phyloP scores from a whole-genome alignment of 1,140 invertebrate genomes.

The Macrocentrus cingulum region DNA sequence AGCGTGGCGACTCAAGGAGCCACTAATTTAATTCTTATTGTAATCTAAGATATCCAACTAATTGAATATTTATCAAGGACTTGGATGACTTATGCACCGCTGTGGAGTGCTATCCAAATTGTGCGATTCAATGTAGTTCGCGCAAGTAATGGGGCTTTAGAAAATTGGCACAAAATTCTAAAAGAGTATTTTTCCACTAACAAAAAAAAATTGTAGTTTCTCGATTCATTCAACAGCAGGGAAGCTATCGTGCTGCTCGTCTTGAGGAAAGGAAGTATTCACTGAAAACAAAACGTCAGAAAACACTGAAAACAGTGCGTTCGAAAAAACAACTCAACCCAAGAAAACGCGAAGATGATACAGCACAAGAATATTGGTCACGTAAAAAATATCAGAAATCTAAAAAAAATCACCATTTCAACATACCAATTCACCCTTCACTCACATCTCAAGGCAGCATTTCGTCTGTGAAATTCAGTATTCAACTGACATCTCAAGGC shows the following conservation, averaged over 20 bases:
- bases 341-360: no score
- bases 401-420: no score
- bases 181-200: background rate
- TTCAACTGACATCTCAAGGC: no score
- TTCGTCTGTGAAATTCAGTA: no score
- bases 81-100: background rate
- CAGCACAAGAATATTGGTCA: no score
- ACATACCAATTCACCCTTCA: no score
- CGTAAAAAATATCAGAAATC: no score
- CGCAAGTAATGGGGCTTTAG: background rate
- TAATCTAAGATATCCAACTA: background rate
- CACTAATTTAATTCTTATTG: no score
- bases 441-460: no score
- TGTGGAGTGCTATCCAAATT: background rate
- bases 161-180: constrained; percentile 3
- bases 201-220: background rate
- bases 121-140: background rate
- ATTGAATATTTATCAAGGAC: background rate
- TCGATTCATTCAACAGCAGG: background rate
- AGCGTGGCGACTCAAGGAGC: no score
- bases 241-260: background rate
- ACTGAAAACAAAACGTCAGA: background rate
- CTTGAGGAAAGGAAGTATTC: background rate
- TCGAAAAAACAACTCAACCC: no score
- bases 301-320: no score